phyloP scores from a whole-genome alignment of 2,113 vertebrate species.

The Haliaeetus leucogaster region DNA sequence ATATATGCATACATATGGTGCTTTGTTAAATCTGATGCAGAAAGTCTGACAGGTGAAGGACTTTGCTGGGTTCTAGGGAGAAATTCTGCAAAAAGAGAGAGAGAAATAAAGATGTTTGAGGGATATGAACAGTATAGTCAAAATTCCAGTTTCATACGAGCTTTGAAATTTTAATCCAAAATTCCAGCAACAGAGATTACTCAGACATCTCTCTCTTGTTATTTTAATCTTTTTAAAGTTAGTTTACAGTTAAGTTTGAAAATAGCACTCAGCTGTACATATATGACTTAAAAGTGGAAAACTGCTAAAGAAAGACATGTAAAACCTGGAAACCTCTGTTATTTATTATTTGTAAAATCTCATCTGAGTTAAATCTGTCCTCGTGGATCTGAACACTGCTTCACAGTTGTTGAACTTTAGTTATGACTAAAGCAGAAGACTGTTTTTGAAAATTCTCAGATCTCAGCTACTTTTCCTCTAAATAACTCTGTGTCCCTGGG shows the following conservation, averaged over 20 bases:
- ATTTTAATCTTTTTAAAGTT: neutral
- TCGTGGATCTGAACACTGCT: neutral
- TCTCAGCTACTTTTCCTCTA: neutral
- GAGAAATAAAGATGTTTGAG: neutral
- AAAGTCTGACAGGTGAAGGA: neutral
- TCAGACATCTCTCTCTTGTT: neutral
- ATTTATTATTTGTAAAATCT: neutral
- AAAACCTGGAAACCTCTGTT: neutral
- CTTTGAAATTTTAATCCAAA: neutral
- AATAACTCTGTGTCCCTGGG: neutral
- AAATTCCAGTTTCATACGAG: neutral
- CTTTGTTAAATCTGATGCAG: neutral
- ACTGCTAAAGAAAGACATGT: neutral
- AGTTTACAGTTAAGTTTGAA: neutral
- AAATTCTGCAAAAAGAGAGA: neutral
- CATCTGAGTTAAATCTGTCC: neutral
- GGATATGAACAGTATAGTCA: neutral
- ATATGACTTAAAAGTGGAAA: neutral
- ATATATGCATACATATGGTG: rapidly evolving
- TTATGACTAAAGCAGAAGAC: neutral
- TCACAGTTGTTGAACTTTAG: neutral
- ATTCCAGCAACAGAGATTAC: neutral
- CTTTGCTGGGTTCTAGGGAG: neutral
- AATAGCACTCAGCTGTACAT: neutral
- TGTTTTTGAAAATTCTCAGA: neutral